Base-by-base conservation (phyloP, 2,888 invertebrate species). In the Agrilus mali region DNA sequence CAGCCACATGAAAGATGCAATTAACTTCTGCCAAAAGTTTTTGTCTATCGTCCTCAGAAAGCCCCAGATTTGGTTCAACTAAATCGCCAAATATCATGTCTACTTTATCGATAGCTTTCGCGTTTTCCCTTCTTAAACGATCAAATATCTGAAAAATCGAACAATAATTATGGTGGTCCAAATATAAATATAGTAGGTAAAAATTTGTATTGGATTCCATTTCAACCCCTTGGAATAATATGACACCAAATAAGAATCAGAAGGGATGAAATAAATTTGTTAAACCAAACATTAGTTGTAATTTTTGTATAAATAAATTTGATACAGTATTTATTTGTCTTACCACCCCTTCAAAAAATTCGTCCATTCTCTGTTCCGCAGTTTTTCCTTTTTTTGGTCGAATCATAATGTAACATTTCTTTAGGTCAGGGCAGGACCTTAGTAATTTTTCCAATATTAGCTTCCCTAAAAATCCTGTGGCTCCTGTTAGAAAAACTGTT, bases 311-410 rank as follows among this genome's bases (percentile, higher is more conserved):
- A n/a, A n/a, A n/a, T n/a, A n/a, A n/a, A n/a, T n/a, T n/a, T n/a
- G n/a, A n/a, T n/a, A n/a, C n/a, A n/a, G n/a, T n/a, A n/a, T n/a
- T n/a, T n/a, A n/a, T 17, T 22, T 37, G 37, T 65, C 72, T 70
- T 51, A 80, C 80, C 53, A 72, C 70, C 50, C 77, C 73, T 37
- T 74, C 73, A 47, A 77, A 73, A 42, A 79, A 68, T 44, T 78
- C 76, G 22, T 77, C 72, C 14, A 61, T 53, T 34, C 63, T 50
- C 20, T 56, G 53, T 31, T 53, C 50, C 7, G 53, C 45, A 15
- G 57, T 57, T 46, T 58, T 59, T 1, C 61, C 62, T 34, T 58
- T 60, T 49, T 64, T 64, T 27, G 55, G 50, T 8, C 65, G 47
- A 4, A 63, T 50, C 36, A 65, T 44, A n/a, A 65, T 49, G 40